Percentiles rank a stretch among this genome's conserved stretches.
phyloP scores from a whole-genome alignment of 2,888 invertebrate genomes.

The Syrphus vitripennis region DNA sequence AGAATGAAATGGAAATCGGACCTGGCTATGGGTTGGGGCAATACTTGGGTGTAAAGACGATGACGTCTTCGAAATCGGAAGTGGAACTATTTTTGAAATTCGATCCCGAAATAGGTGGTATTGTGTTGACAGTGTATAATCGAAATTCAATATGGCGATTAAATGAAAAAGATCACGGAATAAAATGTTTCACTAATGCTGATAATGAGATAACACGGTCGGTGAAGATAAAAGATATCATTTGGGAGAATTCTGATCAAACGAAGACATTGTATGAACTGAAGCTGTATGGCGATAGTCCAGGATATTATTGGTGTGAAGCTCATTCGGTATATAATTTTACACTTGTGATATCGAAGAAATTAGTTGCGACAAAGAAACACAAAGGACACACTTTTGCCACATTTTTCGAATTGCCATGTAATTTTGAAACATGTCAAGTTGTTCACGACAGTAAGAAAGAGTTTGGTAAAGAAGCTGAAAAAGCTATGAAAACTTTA shows the following conservation, averaged over 20 bases:
- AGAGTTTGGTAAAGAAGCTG: conserved; percentile 61
- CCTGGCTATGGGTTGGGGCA: conserved; percentile 33
- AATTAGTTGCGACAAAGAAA: conserved; percentile 81
- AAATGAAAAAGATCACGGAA: conserved; percentile 80
- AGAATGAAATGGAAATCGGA: conserved; percentile 67
- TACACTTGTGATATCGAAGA: conserved; percentile 82
- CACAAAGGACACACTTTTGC: conserved; percentile 77
- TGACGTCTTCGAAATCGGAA: conserved; percentile 26
- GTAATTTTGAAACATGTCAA: conserved; percentile 65
- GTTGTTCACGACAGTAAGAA: conserved; percentile 69
- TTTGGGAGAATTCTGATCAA: conserved; percentile 76
- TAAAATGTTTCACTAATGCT: conserved; percentile 85
- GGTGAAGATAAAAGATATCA: conserved; percentile 80
- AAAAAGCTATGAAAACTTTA: conserved; percentile 53
- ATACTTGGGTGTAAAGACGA: conserved; percentile 71
- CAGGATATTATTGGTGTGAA: conserved; percentile 87
- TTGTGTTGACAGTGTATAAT: conserved; percentile 83
- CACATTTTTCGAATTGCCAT: conserved; percentile 75
- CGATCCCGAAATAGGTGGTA: conserved; percentile 69
- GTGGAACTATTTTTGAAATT: conserved; percentile 74
- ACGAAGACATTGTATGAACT: conserved; percentile 82
- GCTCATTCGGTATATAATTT: conserved; percentile 82
- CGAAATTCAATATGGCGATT: conserved; percentile 83
- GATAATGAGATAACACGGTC: conserved; percentile 82
- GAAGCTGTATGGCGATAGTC: conserved; percentile 82